A percentile compares a stretch with the other conserved stretches of the same genome.
Conservation (phyloP, 2,888 invertebrate species). For the Drosophila suboccidentalis region DNA sequence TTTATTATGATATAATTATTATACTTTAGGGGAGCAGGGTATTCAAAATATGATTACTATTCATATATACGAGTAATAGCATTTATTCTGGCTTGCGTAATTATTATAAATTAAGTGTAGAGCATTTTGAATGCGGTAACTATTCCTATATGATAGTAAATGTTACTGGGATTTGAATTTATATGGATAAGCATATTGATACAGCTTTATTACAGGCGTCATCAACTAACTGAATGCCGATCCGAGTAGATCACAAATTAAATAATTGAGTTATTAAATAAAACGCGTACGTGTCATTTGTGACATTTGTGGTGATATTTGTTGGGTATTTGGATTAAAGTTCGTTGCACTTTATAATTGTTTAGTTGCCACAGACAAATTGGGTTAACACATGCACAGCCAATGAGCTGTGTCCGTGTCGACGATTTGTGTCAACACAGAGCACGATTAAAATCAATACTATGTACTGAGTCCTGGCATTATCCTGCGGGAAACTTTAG, state of each 20-base stretch:
- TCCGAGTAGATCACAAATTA: slow-evolving; percentile 4
- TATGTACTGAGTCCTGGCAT: slow-evolving; percentile 8
- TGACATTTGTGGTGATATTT: slow-evolving; percentile 9
- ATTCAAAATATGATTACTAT: slow-evolving; percentile 1
- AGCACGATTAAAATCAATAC: slow-evolving; percentile 72
- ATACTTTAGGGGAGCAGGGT: background rate
- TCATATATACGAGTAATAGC: background rate
- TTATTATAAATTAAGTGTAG: background rate
- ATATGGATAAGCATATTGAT: slow-evolving; percentile 19
- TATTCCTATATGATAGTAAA: slow-evolving; percentile 5
- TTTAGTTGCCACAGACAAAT: slow-evolving; percentile 36
- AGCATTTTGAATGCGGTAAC: background rate
- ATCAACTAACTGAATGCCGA: background rate
- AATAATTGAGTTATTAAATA: background rate
- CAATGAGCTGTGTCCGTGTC: slow-evolving; percentile 11
- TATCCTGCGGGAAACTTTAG: slow-evolving; percentile 42
- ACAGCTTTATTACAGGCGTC: slow-evolving; percentile 12
- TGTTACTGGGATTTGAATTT: slow-evolving; percentile 1
- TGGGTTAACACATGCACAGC: slow-evolving; percentile 50
- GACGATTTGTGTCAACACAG: slow-evolving; percentile 45
- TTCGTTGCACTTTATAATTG: slow-evolving; percentile 53
- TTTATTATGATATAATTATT: background rate
- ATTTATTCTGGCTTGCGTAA: too few species aligned
- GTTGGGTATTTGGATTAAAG: slow-evolving; percentile 34
- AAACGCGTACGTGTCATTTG: slow-evolving; percentile 11